Evolutionary conservation across 2,888 invertebrate species (phyloP).

Genomic region (Noctua janthe): DNA sequence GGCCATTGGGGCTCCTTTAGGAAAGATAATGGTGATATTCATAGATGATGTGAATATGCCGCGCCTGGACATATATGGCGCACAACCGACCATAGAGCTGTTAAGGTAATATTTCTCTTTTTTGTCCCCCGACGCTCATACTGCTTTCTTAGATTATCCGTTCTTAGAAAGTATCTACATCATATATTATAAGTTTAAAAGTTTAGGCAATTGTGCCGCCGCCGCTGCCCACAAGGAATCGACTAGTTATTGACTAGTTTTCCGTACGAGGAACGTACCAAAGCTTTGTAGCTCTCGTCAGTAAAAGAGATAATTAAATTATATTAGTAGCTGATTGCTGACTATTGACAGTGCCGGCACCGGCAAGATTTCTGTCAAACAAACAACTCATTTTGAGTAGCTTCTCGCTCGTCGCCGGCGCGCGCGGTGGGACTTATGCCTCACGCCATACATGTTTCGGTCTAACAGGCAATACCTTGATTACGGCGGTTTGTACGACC

Average conservation of each 20-base stretch:
- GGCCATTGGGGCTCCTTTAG: constrained; percentile 95
- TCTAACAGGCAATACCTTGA: constrained; percentile 92
- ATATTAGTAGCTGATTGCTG: neutral
- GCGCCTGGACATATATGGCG: constrained; percentile 95
- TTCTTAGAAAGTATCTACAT: neutral
- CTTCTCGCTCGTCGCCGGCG: neutral
- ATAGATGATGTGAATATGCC: constrained; percentile 99
- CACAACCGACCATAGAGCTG: constrained; percentile 97
- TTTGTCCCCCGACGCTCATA: neutral
- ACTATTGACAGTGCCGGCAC: neutral
- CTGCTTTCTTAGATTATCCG: neutral
- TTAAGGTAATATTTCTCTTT: constrained; percentile 90
- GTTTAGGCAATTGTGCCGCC: neutral
- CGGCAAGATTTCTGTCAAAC: neutral
- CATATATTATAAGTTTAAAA: neutral
- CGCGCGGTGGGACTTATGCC: neutral
- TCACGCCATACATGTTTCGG: neutral
- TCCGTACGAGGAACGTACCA: neutral
- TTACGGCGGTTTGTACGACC: constrained; percentile 95
- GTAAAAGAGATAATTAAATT: neutral
- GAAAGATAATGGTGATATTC: constrained; percentile 95
- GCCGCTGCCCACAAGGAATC: neutral
- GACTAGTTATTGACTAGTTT: neutral
- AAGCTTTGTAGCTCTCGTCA: neutral
- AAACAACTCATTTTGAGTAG: neutral